Conservation (phyloP, 23 tunicate genomes). For the Trididemnum nubilum region DNA sequence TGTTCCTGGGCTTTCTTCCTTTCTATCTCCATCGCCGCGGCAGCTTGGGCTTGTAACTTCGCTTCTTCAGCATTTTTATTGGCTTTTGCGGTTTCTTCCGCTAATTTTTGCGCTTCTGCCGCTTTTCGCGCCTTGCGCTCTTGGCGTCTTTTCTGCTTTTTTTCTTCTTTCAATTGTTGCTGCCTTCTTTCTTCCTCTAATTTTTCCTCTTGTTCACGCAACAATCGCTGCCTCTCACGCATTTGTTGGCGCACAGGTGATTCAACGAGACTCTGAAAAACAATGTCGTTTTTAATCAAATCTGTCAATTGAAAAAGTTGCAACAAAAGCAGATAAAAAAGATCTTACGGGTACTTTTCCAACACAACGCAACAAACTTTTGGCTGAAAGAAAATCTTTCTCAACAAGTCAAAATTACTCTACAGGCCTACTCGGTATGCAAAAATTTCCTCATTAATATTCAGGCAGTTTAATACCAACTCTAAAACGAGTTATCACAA, state of each 20-base stretch:
- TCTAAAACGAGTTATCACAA: too few species aligned
- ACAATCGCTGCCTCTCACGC: conserved; percentile 45
- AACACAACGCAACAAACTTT: not conserved
- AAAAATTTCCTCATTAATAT: too few species aligned
- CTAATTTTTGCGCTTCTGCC: not conserved
- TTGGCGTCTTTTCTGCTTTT: conserved; percentile 36
- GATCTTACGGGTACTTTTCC: not conserved
- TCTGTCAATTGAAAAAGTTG: not conserved
- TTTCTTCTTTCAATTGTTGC: conserved; percentile 46
- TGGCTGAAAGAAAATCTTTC: not conserved
- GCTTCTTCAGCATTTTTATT: conserved; percentile 30
- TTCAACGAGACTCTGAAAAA: conserved; percentile 70
- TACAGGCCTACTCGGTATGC: too few species aligned
- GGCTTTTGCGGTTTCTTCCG: conserved; percentile 18
- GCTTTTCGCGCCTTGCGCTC: conserved; percentile 32
- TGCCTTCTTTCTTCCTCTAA: conserved; percentile 31
- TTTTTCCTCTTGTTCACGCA: conserved; percentile 51
- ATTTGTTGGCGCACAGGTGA: conserved; percentile 84
- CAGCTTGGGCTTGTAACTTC: not conserved
- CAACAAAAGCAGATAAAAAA: not conserved
- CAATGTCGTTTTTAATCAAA: too few species aligned
- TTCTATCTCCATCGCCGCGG: not conserved
- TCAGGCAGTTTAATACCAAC: too few species aligned
- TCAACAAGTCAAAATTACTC: not conserved
- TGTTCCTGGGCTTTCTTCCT: conserved; percentile 5